Percentiles rank a stretch among this genome's conserved stretches.
These are phyloP conservation scores for Gortyna flavago DNA, from an alignment of 2,888 invertebrate genomes.

Conservation along the genomic window DNA sequence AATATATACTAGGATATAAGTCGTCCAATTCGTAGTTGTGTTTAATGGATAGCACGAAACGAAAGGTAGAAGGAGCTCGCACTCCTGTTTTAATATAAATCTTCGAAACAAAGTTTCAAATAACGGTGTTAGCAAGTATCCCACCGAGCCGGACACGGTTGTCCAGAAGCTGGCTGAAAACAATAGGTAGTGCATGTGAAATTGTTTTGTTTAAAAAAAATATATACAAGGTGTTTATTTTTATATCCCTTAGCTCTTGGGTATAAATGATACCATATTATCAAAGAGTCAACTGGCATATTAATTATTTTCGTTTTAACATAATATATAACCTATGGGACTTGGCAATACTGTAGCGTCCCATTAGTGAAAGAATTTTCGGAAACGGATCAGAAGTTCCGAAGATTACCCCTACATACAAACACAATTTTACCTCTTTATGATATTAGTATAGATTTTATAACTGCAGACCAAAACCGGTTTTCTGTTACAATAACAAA, in stretches of 20 bases:
- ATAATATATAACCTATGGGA: not conserved
- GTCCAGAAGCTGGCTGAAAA: constrained; percentile 65
- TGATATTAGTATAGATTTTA: not conserved
- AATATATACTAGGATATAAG: constrained; percentile 63
- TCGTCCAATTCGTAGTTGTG: constrained; percentile 58
- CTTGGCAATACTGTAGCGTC: not conserved
- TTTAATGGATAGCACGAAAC: constrained; percentile 66
- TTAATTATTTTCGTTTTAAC: not conserved
- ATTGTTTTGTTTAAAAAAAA: not conserved
- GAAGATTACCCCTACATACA: not conserved
- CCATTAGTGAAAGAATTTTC: not conserved
- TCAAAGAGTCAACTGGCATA: no score
- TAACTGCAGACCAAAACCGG: not conserved
- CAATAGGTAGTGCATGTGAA: not conserved
- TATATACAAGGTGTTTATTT: no score
- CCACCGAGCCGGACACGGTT: constrained; percentile 45
- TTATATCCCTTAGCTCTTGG: no score
- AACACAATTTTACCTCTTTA: not conserved
- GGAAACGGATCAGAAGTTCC: not conserved
- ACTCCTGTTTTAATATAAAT: constrained; percentile 64
- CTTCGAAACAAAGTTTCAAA: constrained; percentile 64
- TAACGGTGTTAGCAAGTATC: constrained; percentile 66
- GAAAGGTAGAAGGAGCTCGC: constrained; percentile 60
- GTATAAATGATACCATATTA: no score
- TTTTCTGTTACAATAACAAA: not conserved